Base-by-base conservation (phyloP, 2,888 invertebrate genomes). In the Drosophila yooni region DNA sequence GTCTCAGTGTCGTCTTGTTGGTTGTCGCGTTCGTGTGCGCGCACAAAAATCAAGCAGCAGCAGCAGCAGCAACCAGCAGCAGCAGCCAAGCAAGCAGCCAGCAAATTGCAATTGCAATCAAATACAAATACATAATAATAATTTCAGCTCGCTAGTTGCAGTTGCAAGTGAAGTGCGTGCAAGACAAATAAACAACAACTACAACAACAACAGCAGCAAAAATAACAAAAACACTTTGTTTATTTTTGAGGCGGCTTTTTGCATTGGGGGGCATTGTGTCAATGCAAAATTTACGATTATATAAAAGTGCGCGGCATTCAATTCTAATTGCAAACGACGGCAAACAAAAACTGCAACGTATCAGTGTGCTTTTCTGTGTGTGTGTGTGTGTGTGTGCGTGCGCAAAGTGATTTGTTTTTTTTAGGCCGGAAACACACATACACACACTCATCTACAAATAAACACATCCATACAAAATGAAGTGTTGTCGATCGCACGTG, bases 1-100 rank as follows among this genome's bases (percentile, higher is more conserved):
- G 78, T 78, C 77, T 91, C 89, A 92, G 92, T 92, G 90, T 91
- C 91, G 91, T 91, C 89, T 92, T 91, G 92, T 91, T 92, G 92
- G 92, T 92, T 92, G 92, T 91, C 91, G 92, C 91, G 92, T 91
- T 89, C 90, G 85, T 82, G 83, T 86, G 83, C 83, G 84, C 88
- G 88, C 83, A 85, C 81, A 71, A 71, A 82, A 84, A 60, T 57
- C 43, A 57, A 57, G 40, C 62, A 70, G 54, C 79, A 79, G 76
- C 64, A 76, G 69, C 66, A 65, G 57, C 69, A 64, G 60, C 53
- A 29, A 38, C 68, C 64, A 34, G 50, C 59, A 61, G 48, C 74
- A 73, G 66, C 67, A 76, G 43, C 63, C 43, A 46, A 65, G 63
- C 51, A 62, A 65, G 53, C 68, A 70, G 53, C 36, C 60, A 58